Evolutionary conservation across 2,888 invertebrate species (phyloP).

Genomic region (Cabera pusaria): DNA sequence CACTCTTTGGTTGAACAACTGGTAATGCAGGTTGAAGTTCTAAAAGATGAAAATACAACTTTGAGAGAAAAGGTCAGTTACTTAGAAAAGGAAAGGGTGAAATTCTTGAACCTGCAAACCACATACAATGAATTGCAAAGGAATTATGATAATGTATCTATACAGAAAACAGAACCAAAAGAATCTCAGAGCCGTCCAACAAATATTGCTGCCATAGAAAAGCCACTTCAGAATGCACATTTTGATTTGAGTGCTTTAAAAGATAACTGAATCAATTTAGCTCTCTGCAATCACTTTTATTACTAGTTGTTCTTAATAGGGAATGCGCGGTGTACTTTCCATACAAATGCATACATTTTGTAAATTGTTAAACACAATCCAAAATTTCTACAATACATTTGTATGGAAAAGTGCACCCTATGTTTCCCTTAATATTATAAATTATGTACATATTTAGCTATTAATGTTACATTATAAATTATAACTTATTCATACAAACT

Average conservation of each 20-base stretch:
- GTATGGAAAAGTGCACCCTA: no score
- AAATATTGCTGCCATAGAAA: conserved; percentile 34
- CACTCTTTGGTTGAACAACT: conserved; percentile 80
- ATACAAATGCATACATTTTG: no score
- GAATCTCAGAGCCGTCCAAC: conserved; percentile 35
- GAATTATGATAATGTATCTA: conserved; percentile 21
- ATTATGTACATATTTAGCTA: no score
- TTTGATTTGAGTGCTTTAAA: conserved; percentile 66
- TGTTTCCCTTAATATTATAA: no score
- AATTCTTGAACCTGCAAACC: conserved; percentile 61
- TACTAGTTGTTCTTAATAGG: no score
- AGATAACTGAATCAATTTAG: conserved; percentile 44
- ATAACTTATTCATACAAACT: no score
- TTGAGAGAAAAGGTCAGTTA: conserved; percentile 82
- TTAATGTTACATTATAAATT: no score
- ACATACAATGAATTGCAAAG: conserved; percentile 45
- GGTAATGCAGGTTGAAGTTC: conserved; percentile 85
- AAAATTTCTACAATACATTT: no score
- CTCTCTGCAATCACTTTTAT: no score
- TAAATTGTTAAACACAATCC: no score
- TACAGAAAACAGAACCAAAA: conserved; percentile 30
- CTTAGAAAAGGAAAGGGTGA: conserved; percentile 81
- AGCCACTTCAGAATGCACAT: conserved; percentile 45
- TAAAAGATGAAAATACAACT: conserved; percentile 84
- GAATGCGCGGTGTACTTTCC: no score